Evolutionary conservation across 1,140 invertebrate species (phyloP).

Genomic region (Copidosoma floridanum): DNA sequence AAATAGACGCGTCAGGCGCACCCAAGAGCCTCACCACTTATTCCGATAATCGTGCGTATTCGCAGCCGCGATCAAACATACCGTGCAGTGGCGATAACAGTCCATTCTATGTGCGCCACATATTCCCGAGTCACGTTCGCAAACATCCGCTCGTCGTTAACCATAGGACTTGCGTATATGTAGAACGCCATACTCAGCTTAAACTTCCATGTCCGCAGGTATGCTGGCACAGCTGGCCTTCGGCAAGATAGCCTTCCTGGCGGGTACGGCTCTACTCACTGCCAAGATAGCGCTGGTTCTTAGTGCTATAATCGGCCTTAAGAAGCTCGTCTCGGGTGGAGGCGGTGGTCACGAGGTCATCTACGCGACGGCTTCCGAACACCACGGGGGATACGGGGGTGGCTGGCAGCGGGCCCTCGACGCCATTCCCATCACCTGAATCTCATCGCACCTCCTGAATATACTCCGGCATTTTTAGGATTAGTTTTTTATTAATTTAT

Average conservation of each 20-base stretch:
- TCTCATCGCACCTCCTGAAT: not conserved
- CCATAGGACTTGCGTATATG: not conserved
- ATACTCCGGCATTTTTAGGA: too few species aligned
- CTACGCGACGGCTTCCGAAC: conserved; percentile 56
- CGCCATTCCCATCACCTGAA: conserved; percentile 45
- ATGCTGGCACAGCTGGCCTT: conserved; percentile 67
- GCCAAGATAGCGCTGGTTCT: conserved; percentile 68
- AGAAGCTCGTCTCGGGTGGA: conserved; percentile 61
- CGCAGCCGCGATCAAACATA: too few species aligned
- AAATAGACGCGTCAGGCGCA: too few species aligned
- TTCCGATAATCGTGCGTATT: too few species aligned
- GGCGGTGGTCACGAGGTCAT: conserved; percentile 60
- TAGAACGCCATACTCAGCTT: not conserved
- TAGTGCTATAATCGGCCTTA: conserved; percentile 65
- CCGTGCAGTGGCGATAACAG: too few species aligned
- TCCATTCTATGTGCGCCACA: too few species aligned
- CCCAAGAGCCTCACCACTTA: too few species aligned
- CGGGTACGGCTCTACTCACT: conserved; percentile 66
- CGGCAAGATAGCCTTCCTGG: conserved; percentile 67
- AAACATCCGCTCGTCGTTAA: too few species aligned
- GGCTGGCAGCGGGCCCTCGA: conserved; percentile 60
- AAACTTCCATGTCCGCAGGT: conserved; percentile 33
- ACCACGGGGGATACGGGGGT: conserved; percentile 49
- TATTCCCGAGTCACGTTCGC: too few species aligned
- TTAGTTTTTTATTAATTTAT: too few species aligned